Percentiles rank a stretch among this genome's conserved stretches.
phyloP scores from a whole-genome alignment of 2,797 vertebrate species.

The Champsocephalus gunnari region DNA sequence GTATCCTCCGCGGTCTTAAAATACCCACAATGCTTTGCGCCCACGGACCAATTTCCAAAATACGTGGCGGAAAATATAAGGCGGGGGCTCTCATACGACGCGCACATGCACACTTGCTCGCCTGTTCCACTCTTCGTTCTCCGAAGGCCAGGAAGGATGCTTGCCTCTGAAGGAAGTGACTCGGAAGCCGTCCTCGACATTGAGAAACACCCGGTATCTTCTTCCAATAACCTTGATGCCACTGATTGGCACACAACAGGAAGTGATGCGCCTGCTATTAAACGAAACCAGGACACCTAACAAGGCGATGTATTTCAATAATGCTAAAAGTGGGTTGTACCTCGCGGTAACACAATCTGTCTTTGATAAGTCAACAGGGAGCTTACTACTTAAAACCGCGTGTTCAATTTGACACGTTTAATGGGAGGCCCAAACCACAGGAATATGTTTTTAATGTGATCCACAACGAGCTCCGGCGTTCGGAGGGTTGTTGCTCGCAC shows the following conservation, averaged over 20 bases:
- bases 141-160: no score
- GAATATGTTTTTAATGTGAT: conserved; percentile 69
- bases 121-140: no score
- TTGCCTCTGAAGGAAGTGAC: no score
- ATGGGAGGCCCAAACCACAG: conserved; percentile 57
- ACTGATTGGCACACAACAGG: neutral
- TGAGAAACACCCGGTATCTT: neutral
- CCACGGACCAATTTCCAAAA: no score
- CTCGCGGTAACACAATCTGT: no score
- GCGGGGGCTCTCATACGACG: no score
- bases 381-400: conserved; percentile 15
- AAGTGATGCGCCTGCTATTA: neutral
- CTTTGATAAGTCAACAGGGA: conserved; percentile 36
- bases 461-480: conserved; percentile 63
- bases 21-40: no score
- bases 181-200: no score
- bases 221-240: neutral
- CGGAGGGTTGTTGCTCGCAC: conserved; percentile 78
- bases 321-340: neutral
- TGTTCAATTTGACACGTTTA: conserved; percentile 57
- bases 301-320: neutral
- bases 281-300: neutral
- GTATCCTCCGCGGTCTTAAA: no score
- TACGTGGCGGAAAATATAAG: no score
- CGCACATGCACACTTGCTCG: no score